Evolutionary conservation across 2,113 vertebrate genomes (phyloP).

Genomic region (Notothenia coriiceps): DNA sequence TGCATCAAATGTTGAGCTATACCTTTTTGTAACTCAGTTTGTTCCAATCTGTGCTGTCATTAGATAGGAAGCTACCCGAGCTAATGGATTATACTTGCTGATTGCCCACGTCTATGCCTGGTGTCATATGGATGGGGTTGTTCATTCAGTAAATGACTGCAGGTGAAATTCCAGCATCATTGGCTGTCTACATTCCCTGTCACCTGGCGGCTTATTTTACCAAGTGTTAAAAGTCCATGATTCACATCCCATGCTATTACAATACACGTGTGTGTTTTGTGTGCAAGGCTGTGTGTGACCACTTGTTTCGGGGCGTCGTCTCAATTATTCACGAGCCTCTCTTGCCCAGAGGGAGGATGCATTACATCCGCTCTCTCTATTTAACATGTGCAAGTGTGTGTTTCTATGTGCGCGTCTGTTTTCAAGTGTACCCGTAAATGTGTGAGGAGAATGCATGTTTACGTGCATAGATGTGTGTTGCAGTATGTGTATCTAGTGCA

Average conservation of each 20-base stretch:
- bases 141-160: constrained; percentile 5
- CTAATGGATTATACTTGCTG: constrained; percentile 11
- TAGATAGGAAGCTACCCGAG: background rate
- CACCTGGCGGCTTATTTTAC: constrained; percentile 30
- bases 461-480: background rate
- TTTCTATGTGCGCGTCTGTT: background rate
- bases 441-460: background rate
- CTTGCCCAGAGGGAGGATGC: constrained; percentile 47
- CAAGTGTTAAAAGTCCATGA: constrained; percentile 36
- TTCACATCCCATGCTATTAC: constrained; percentile 14
- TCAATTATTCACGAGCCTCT: constrained; percentile 68
- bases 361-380: constrained; percentile 40
- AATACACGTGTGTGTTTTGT: constrained; percentile 14
- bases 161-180: constrained; percentile 8
- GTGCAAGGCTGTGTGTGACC: constrained; percentile 28
- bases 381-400: constrained; percentile 18
- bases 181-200: background rate
- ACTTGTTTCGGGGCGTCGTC: constrained; percentile 59
- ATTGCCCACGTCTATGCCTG: background rate
- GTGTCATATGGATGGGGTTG: constrained; percentile 1
- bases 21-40: background rate
- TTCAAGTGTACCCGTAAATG: constrained; percentile 4
- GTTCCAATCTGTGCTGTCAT: background rate
- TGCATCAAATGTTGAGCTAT: constrained; percentile 1
- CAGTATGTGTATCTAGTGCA: constrained; percentile 17